A percentile compares a stretch with the other conserved stretches of the same genome.
These are phyloP conservation scores for Nemurella pictetii DNA, from an alignment of 2,888 invertebrate genomes.

Conservation along the genomic window DNA sequence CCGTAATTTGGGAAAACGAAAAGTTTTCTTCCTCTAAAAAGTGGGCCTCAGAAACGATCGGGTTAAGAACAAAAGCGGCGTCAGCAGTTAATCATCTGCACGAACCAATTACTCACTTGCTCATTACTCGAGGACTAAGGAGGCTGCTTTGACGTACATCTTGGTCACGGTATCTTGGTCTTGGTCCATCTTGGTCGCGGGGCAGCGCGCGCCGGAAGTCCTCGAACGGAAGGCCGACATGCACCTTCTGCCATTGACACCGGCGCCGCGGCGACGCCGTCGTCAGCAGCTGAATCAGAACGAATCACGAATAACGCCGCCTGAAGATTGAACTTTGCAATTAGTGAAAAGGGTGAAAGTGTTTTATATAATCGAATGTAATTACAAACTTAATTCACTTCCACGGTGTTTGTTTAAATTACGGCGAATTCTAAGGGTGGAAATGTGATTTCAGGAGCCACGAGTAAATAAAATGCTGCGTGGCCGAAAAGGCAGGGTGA, in stretches of 20 bases:
- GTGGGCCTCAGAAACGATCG: neutral
- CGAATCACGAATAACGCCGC: neutral
- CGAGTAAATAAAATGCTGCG: neutral
- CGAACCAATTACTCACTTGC: neutral
- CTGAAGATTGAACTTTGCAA: neutral
- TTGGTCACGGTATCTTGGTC: too few relatives aligned
- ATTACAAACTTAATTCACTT: constrained; percentile 11
- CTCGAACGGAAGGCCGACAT: too few relatives aligned
- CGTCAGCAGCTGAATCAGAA: neutral
- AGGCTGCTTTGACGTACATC: neutral
- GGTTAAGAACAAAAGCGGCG: neutral
- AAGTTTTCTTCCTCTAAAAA: neutral
- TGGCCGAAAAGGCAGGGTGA: neutral
- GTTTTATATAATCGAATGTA: neutral
- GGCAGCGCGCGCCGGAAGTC: too few relatives aligned
- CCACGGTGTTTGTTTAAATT: constrained; percentile 15
- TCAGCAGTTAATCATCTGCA: neutral
- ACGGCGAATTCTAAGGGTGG: neutral
- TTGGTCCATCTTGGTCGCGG: too few relatives aligned
- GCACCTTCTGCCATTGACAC: too few relatives aligned
- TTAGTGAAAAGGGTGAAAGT: neutral
- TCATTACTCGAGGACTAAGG: neutral
- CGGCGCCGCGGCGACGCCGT: too few relatives aligned
- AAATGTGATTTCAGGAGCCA: neutral
- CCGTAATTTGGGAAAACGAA: neutral